phyloP scores from a whole-genome alignment of 2,888 invertebrate species.

The Busseola fusca region DNA sequence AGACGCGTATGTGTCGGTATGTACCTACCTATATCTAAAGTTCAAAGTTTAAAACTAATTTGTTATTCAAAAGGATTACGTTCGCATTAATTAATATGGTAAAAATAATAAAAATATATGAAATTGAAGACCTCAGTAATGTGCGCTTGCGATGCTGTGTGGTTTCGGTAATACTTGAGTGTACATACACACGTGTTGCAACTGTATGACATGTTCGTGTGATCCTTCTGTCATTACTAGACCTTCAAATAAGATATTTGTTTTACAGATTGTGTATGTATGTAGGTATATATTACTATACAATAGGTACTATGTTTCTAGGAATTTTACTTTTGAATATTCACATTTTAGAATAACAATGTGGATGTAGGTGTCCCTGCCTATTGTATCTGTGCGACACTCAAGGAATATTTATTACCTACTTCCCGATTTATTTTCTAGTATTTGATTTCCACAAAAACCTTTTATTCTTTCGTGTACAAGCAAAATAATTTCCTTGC shows the following conservation, averaged over 20 bases:
- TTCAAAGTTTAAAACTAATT: constrained; percentile 61
- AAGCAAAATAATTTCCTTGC: neutral
- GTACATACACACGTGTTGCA: constrained; percentile 31
- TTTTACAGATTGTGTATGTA: constrained; percentile 41
- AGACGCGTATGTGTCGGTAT: constrained; percentile 22
- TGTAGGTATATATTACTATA: neutral
- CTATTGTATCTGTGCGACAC: neutral
- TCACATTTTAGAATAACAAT: neutral
- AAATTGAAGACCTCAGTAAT: constrained; percentile 14
- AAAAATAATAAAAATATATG: constrained; percentile 24
- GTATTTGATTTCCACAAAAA: constrained; percentile 5
- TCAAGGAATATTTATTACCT: neutral
- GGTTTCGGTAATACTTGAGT: constrained; percentile 34
- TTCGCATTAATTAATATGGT: constrained; percentile 35
- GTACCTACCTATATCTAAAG: constrained; percentile 49
- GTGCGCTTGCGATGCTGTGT: constrained; percentile 19
- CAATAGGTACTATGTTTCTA: neutral
- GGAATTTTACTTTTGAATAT: constrained; percentile 10
- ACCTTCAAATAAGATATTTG: constrained; percentile 49
- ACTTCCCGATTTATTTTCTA: constrained; percentile 1
- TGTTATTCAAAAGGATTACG: constrained; percentile 50
- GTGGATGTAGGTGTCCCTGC: neutral
- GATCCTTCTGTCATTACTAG: constrained; percentile 43
- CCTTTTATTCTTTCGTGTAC: neutral
- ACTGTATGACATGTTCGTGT: constrained; percentile 35